A percentile compares a stretch with the other conserved stretches of the same genome.
Evolutionary conservation across 2,888 invertebrate species (phyloP).

Genomic region (Schizotus pectinicornis): DNA sequence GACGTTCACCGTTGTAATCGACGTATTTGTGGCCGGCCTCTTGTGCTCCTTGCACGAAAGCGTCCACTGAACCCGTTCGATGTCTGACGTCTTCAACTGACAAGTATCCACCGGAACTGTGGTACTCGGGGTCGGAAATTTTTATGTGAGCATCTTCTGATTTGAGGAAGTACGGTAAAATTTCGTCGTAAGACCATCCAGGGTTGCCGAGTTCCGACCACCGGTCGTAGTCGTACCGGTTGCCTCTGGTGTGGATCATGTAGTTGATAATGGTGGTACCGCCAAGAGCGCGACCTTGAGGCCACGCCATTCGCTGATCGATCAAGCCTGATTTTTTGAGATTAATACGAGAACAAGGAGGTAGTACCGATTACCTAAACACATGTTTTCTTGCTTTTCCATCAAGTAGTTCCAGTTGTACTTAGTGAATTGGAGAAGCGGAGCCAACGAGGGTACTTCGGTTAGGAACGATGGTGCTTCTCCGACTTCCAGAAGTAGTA

Average conservation of each 20-base stretch:
- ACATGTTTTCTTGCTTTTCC: constrained; percentile 63
- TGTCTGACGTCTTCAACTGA: constrained; percentile 49
- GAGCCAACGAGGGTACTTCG: constrained; percentile 63
- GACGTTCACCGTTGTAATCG: constrained; percentile 70
- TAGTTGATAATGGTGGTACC: constrained; percentile 57
- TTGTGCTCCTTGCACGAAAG: constrained; percentile 67
- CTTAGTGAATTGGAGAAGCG: constrained; percentile 63
- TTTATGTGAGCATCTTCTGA: constrained; percentile 52
- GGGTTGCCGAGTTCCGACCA: constrained; percentile 65
- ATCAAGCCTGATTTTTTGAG: constrained; percentile 41
- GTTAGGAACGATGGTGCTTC: constrained; percentile 60
- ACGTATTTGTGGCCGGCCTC: constrained; percentile 69
- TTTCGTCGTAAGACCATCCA: constrained; percentile 62
- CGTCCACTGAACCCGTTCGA: constrained; percentile 59
- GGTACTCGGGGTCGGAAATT: constrained; percentile 49
- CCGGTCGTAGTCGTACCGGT: constrained; percentile 72
- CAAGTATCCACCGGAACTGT: constrained; percentile 56
- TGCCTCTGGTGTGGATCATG: constrained; percentile 67
- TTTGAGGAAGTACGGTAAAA: constrained; percentile 58
- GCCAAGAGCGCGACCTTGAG: constrained; percentile 65
- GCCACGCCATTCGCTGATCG: constrained; percentile 58
- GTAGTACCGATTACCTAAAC: constrained; percentile 53
- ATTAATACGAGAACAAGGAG: background rate
- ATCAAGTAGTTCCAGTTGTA: constrained; percentile 69
- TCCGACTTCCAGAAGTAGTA: constrained; percentile 73